Percentiles rank a stretch among this genome's conserved stretches.
phyloP scores from a whole-genome alignment of 2,797 vertebrate genomes.

The Gymnothorax reevesii region DNA sequence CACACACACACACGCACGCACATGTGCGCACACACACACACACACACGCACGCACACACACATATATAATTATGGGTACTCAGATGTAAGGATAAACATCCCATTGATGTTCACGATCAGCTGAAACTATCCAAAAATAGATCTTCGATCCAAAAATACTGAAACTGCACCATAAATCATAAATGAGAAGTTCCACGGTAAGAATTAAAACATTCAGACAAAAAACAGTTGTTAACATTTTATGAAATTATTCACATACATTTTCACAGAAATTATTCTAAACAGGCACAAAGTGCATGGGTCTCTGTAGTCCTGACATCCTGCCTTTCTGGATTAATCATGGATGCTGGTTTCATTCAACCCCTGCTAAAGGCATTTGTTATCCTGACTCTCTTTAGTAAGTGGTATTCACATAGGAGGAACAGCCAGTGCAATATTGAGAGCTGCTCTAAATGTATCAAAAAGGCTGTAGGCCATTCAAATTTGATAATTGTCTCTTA shows the following conservation, averaged over 20 bases:
- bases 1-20: too few relatives aligned
- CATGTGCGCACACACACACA: too few relatives aligned
- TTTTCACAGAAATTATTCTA: not conserved
- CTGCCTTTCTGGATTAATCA: not conserved
- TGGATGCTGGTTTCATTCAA: not conserved
- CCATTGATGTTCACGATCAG: not conserved
- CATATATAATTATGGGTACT: too few relatives aligned
- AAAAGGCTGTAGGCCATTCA: not conserved
- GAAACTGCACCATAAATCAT: not conserved
- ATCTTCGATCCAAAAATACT: not conserved
- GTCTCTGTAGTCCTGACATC: not conserved
- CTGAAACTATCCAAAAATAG: not conserved
- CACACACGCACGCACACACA: too few relatives aligned
- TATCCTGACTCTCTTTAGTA: conserved; percentile 21
- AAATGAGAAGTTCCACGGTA: not conserved
- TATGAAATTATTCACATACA: too few relatives aligned
- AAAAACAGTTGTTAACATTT: not conserved
- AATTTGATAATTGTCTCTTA: not conserved
- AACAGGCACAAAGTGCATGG: not conserved
- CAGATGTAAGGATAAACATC: too few relatives aligned
- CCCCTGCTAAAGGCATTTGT: not conserved
- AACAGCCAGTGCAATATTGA: not conserved
- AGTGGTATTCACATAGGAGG: conserved; percentile 20
- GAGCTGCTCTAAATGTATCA: not conserved
- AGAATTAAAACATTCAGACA: not conserved